These are phyloP conservation scores for Gerosis bhagava DNA, from an alignment of 2,888 invertebrate genomes.

Conservation along the genomic window DNA sequence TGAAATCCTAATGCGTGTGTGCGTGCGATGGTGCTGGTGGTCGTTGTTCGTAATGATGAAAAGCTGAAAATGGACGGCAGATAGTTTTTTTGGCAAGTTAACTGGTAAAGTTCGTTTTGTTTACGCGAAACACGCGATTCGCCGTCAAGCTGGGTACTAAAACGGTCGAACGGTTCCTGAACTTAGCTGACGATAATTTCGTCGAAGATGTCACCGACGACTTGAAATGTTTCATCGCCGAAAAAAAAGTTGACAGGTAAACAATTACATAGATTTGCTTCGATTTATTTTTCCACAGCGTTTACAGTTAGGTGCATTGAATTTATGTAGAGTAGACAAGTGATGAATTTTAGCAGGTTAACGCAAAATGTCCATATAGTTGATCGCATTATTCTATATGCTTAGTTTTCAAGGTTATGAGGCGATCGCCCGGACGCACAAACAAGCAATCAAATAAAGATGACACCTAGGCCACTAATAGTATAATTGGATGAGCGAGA, in stretches of 20 bases:
- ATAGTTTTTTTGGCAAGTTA: slow-evolving; percentile 67
- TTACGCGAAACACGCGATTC: slow-evolving; percentile 47
- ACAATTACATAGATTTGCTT: slow-evolving; percentile 40
- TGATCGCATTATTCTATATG: slow-evolving; percentile 22
- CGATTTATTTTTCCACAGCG: slow-evolving; percentile 1
- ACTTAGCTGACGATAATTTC: slow-evolving; percentile 73
- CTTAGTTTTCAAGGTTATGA: slow-evolving; percentile 70
- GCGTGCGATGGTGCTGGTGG: slow-evolving; percentile 38
- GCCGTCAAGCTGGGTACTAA: slow-evolving; percentile 79
- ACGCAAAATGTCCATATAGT: no score
- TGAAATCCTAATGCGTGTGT: no score
- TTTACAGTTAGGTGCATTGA: slow-evolving; percentile 15
- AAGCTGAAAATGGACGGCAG: slow-evolving; percentile 50
- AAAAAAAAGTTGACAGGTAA: slow-evolving; percentile 77
- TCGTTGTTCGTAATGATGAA: slow-evolving; percentile 34
- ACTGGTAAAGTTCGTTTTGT: slow-evolving; percentile 49
- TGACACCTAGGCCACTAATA: slow-evolving; percentile 57
- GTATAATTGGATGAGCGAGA: no score
- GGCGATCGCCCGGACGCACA: slow-evolving; percentile 55
- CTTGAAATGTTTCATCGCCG: slow-evolving; percentile 73
- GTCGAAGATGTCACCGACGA: slow-evolving; percentile 78
- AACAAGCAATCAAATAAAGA: slow-evolving; percentile 57
- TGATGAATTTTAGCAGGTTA: no score
- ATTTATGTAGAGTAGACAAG: no score
- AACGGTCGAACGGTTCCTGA: slow-evolving; percentile 74